Percentiles rank a stretch among this genome's conserved stretches.
These are phyloP conservation scores for Pipistrellus pipistrellus DNA, from an alignment of 2,797 vertebrate genomes.

Conservation along the genomic window DNA sequence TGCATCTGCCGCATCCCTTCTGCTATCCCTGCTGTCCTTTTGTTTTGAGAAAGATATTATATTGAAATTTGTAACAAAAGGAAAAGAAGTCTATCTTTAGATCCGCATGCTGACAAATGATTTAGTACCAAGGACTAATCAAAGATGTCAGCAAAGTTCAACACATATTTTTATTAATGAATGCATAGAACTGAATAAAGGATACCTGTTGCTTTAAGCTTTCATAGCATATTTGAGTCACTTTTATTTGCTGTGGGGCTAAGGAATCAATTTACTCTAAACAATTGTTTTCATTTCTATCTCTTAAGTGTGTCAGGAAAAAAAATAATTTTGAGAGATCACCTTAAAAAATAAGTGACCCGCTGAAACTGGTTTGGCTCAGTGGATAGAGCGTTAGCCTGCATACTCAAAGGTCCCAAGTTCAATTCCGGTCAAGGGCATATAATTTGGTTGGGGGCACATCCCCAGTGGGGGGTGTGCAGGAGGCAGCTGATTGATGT, in stretches of 20 bases:
- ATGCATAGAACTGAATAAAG: slow-evolving; percentile 28
- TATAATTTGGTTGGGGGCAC: too few relatives aligned
- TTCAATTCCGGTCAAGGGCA: too few relatives aligned
- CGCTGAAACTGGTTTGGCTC: too few relatives aligned
- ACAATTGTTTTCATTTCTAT: not conserved
- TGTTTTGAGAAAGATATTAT: slow-evolving; percentile 74
- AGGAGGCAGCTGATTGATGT: too few relatives aligned
- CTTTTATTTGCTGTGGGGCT: not conserved
- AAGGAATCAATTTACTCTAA: not conserved
- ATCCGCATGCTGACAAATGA: slow-evolving; percentile 74
- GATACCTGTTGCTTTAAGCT: not conserved
- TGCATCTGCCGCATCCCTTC: not conserved
- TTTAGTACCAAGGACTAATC: slow-evolving; percentile 71
- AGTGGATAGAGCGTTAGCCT: too few relatives aligned
- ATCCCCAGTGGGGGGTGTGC: too few relatives aligned
- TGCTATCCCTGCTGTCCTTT: not conserved
- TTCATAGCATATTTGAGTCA: not conserved
- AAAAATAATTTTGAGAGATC: not conserved
- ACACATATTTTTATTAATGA: slow-evolving; percentile 76
- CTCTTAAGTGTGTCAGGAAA: not conserved
- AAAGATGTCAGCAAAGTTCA: slow-evolving; percentile 70
- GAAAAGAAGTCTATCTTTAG: slow-evolving; percentile 42
- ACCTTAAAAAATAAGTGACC: not conserved
- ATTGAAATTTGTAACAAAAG: slow-evolving; percentile 68
- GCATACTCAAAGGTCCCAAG: too few relatives aligned